A percentile compares a stretch with the other conserved stretches of the same genome.
Conservation (phyloP, 2,113 vertebrate genomes). For the Aphelocoma coerulescens region DNA sequence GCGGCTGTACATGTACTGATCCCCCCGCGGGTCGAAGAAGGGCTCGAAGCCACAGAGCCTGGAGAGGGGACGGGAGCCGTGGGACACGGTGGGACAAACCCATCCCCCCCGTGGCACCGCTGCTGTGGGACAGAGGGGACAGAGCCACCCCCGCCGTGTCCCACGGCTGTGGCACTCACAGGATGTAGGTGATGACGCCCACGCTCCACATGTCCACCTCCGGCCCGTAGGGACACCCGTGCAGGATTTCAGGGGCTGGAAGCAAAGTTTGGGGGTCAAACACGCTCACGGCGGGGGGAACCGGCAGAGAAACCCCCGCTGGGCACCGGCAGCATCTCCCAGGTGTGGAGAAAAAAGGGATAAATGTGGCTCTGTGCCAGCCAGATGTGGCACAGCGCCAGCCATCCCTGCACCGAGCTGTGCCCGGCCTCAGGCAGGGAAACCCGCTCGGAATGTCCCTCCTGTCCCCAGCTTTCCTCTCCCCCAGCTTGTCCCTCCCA, state of each 20-base stretch:
- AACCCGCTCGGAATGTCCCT: not conserved
- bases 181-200: conserved; percentile 89
- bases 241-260: conserved; percentile 86
- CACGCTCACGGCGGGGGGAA: rapidly evolving
- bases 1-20: conserved; percentile 88
- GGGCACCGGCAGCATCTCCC: rapidly evolving
- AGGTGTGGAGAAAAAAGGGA: no score
- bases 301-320: rapidly evolving
- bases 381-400: rapidly evolving
- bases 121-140: not conserved
- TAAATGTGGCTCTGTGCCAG: not conserved
- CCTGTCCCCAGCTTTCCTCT: not conserved
- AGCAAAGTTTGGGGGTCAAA: not conserved
- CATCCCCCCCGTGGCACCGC: no score
- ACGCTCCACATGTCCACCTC: conserved; percentile 93
- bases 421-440: not conserved
- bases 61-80: not conserved
- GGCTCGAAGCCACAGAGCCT: conserved; percentile 91
- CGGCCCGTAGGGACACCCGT: conserved; percentile 83
- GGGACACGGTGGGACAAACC: not conserved
- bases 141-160: not conserved
- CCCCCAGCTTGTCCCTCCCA: no score
- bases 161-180: conserved; percentile 73
- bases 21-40: conserved; percentile 86
- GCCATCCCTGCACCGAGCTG: not conserved